A percentile compares a stretch with the other conserved stretches of the same genome.
These are phyloP conservation scores for Acanthisitta chloris DNA, from an alignment of 2,113 vertebrate species.

Conservation along the genomic window DNA sequence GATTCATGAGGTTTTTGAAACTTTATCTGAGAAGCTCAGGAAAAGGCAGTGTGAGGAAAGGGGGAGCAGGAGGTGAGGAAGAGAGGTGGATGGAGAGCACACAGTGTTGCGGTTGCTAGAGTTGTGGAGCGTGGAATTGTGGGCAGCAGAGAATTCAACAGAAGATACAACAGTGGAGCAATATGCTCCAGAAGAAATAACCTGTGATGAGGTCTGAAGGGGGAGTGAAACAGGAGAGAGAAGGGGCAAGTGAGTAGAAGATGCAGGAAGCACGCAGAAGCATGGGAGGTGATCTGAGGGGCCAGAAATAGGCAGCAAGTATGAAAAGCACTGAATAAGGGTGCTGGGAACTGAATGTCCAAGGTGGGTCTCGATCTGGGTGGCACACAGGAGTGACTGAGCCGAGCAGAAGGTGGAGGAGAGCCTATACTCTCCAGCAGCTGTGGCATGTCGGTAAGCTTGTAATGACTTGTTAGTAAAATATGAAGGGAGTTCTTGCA, in stretches of 20 bases:
- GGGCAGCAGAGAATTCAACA: neutral
- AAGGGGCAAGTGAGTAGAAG: neutral
- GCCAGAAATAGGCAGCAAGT: neutral
- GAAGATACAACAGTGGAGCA: neutral
- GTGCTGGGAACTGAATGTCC: neutral
- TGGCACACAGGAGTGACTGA: neutral
- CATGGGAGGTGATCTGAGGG: neutral
- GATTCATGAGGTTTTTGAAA: neutral
- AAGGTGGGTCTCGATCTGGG: neutral
- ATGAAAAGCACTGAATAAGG: neutral
- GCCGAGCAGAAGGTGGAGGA: neutral
- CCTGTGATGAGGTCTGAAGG: neutral
- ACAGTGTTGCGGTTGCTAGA: neutral
- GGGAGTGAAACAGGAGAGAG: neutral
- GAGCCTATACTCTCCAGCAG: neutral
- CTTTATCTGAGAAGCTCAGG: neutral
- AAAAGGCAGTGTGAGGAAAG: neutral
- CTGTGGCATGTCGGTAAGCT: neutral
- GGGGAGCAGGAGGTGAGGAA: neutral
- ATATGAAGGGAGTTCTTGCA: neutral
- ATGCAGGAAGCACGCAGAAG: neutral
- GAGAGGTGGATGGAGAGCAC: neutral
- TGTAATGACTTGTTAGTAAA: slow-evolving; percentile 35
- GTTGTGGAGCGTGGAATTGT: neutral
- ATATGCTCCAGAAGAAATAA: neutral